Percentiles rank a stretch among this genome's conserved stretches.
These are phyloP conservation scores for Phalera bucephala DNA, from an alignment of 2,888 invertebrate genomes.

Conservation along the genomic window DNA sequence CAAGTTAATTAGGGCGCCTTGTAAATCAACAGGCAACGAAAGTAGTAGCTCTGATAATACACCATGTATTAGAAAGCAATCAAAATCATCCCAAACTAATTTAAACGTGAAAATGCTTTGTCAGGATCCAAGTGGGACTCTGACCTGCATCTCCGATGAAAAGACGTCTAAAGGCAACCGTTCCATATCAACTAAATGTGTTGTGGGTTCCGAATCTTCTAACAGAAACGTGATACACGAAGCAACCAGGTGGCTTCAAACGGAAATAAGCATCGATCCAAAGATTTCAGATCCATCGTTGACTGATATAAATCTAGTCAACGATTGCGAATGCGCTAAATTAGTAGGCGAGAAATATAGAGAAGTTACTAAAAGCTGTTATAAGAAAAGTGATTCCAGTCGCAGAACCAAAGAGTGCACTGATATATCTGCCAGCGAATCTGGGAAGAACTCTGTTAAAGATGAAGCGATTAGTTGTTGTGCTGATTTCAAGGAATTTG, in stretches of 20 bases:
- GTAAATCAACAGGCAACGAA: conserved; percentile 10
- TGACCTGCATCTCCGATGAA: neutral
- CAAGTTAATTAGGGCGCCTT: conserved; percentile 16
- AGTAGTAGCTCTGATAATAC: conserved; percentile 23
- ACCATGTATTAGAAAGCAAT: conserved; percentile 30
- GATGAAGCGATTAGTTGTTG: conserved; percentile 3
- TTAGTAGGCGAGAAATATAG: conserved; percentile 49
- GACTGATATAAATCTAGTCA: conserved; percentile 61
- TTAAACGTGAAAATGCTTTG: conserved; percentile 42
- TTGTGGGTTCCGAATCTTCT: conserved; percentile 6
- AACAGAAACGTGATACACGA: conserved; percentile 35
- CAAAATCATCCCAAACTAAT: conserved; percentile 67
- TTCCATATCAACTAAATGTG: conserved; percentile 10
- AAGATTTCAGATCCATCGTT: conserved; percentile 64
- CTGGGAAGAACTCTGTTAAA: conserved; percentile 9
- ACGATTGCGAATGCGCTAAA: conserved; percentile 46
- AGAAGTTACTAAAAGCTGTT: conserved; percentile 28
- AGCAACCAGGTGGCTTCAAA: conserved; percentile 64
- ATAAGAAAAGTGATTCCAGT: conserved; percentile 17
- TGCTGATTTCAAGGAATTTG: conserved; percentile 8
- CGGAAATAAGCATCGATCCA: conserved; percentile 72
- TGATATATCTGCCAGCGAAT: conserved; percentile 17
- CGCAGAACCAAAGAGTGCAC: conserved; percentile 15
- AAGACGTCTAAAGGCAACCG: conserved; percentile 7
- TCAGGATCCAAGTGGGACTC: conserved; percentile 24